Conservation (phyloP, 2,797 vertebrate genomes). For the Allobates femoralis region DNA sequence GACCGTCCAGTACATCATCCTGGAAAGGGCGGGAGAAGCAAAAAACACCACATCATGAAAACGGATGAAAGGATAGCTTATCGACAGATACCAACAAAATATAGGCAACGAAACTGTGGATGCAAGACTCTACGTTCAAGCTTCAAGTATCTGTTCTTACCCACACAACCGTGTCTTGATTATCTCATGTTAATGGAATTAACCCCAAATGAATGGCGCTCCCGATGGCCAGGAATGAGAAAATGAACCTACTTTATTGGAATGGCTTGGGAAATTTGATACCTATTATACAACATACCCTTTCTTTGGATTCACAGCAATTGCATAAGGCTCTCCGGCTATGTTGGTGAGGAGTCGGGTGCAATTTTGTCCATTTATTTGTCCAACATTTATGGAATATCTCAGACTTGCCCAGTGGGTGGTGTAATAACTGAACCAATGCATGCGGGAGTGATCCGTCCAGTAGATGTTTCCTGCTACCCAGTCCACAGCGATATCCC, state of each 20-base stretch:
- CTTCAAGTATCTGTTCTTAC: no score
- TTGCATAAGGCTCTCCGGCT: conserved; percentile 95
- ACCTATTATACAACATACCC: conserved; percentile 79
- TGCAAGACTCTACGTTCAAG: no score
- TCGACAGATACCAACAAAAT: no score
- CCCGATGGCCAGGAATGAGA: no score
- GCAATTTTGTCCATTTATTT: conserved; percentile 93
- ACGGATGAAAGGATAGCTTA: no score
- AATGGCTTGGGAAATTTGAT: not conserved
- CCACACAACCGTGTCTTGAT: no score
- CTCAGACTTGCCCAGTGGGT: conserved; percentile 97
- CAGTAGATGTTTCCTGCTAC: conserved; percentile 97
- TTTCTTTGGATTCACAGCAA: conserved; percentile 90
- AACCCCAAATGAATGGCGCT: no score
- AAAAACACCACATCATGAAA: no score
- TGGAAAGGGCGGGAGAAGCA: conserved; percentile 62
- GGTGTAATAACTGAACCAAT: conserved; percentile 99
- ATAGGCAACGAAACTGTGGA: no score
- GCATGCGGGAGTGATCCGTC: conserved; percentile 98
- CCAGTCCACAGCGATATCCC: conserved; percentile 97
- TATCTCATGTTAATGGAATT: no score
- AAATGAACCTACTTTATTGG: no score
- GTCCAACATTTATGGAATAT: conserved; percentile 96
- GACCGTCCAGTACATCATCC: conserved; percentile 99
- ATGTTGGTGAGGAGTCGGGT: conserved; percentile 96